Base-by-base conservation (phyloP, 2,113 vertebrate genomes). In the Carollia perspicillata region DNA sequence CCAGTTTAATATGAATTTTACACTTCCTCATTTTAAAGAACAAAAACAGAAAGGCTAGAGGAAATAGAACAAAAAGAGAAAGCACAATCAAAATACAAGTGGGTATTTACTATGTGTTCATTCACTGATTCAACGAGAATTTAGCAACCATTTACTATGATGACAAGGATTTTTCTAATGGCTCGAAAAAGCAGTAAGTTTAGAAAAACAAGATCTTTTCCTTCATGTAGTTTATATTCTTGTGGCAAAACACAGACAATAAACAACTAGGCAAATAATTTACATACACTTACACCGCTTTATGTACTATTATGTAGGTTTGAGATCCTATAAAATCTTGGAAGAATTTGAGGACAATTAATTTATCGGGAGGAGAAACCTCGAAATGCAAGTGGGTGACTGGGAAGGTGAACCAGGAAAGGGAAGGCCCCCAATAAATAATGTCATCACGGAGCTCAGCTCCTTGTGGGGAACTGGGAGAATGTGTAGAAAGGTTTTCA, bases 11-110 rank as follows among this genome's bases (percentile, higher is more conserved):
- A 77, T 23, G 18, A 69, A 47, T 58, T 78, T 69, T 75, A 33
- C 28, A 8, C 65, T 87, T 91, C 8, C 6, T 85, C 18, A 66
- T 68, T 77, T 80, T 80, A 85, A 88, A 79, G 49, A 42, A n/a
- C 22, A 71, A 75, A 78, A 87, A 47, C 28, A 30, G 26, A 30
- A 92, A 80, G 35, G 33, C 9, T 47, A 65, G 11, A 80, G 37
- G 8, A 68, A 28, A 58, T 20, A 53, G 30, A 23, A 75, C 22
- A 60, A 6, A 23, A 58, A 28, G 30, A 68, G 30, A 60, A 69
- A 90, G 6, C 12, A 66, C 6, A 89, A 68, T 44, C 63, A 85
- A 92, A 77, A 78, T 23, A 37, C 1, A 81, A 60, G 14, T 69
- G 6, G 5, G 33, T 51, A 40, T 83, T 94, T 80, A 12, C 28